Evolutionary conservation across 2,888 invertebrate genomes (phyloP).

Genomic region (Eupithecia inturbata): DNA sequence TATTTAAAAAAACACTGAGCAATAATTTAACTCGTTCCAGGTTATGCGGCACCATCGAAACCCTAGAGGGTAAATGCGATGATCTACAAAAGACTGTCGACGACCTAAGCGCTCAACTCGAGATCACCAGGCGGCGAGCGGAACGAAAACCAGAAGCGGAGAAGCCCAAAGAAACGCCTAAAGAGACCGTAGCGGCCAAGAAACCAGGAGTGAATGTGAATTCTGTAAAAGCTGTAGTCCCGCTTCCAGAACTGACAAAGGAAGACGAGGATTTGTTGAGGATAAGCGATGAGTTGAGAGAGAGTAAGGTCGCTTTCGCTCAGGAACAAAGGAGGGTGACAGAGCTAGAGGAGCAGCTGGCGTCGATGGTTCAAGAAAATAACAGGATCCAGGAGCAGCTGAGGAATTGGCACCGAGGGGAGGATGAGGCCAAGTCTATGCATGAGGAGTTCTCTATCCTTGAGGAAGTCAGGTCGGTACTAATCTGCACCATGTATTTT

Average conservation of each 20-base stretch:
- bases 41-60: constrained; percentile 90
- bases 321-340: constrained; percentile 89
- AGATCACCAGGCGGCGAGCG: constrained; percentile 84
- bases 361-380: constrained; percentile 88
- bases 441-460: constrained; percentile 93
- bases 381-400: constrained; percentile 88
- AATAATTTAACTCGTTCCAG: constrained; percentile 67
- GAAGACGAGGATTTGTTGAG: constrained; percentile 81
- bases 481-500: constrained; percentile 29
- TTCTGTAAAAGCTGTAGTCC: constrained; percentile 70
- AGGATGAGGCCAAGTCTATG: constrained; percentile 91
- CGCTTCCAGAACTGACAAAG: constrained; percentile 80
- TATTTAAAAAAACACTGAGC: not conserved
- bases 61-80: constrained; percentile 91
- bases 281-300: constrained; percentile 88
- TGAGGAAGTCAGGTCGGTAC: constrained; percentile 91
- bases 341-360: constrained; percentile 91
- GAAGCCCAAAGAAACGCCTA: constrained; percentile 75
- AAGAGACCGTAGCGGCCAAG: constrained; percentile 56
- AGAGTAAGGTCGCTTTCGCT: constrained; percentile 86
- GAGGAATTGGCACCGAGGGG: constrained; percentile 85
- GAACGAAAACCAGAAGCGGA: constrained; percentile 79
- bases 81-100: constrained; percentile 92
- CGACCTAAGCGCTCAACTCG: constrained; percentile 87
- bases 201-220: constrained; percentile 61